Evolutionary conservation across 2,113 vertebrate genomes (phyloP).

Genomic region (Trematomus loennbergii): DNA sequence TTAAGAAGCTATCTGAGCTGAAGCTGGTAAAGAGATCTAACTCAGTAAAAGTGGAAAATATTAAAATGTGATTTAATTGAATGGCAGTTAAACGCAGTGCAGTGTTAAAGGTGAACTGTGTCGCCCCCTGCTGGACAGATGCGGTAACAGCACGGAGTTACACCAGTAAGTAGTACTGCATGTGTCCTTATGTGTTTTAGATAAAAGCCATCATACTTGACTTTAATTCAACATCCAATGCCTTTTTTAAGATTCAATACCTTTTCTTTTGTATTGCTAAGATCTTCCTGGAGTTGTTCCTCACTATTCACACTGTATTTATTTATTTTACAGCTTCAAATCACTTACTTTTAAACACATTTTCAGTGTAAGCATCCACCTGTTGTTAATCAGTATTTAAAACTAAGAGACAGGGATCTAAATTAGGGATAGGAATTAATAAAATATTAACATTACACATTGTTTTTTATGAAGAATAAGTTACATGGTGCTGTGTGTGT

Average conservation of each 20-base stretch:
- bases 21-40: no score
- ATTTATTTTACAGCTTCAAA: not conserved
- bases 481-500: not conserved
- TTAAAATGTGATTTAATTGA: no score
- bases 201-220: not conserved
- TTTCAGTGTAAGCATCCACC: no score
- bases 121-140: conserved; percentile 28
- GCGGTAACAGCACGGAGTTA: not conserved
- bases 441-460: not conserved
- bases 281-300: not conserved
- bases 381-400: not conserved
- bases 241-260: not conserved
- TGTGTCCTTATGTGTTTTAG: not conserved
- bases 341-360: not conserved
- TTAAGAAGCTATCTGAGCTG: no score
- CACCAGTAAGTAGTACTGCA: no score
- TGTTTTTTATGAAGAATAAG: no score
- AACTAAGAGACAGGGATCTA: not conserved
- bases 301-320: not conserved
- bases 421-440: not conserved
- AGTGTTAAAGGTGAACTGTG: not conserved
- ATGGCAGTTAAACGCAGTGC: no score
- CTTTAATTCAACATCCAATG: not conserved
- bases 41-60: no score
- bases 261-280: no score